Evolutionary conservation across 2,113 vertebrate genomes (phyloP).

Genomic region (Brachionichthys hirsutus): DNA sequence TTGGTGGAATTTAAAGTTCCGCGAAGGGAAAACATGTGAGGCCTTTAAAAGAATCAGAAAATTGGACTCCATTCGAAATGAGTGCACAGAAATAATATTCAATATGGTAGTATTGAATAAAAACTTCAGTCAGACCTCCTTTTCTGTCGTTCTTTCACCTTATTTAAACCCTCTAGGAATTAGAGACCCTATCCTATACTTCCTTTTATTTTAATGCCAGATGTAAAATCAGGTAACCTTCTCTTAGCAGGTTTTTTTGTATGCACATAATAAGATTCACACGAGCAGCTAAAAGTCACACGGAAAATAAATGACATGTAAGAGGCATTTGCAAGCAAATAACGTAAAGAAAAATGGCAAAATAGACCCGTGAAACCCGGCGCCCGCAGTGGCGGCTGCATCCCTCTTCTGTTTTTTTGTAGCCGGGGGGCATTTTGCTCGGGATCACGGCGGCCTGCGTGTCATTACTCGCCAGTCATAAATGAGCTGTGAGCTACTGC

Average conservation of each 20-base stretch:
- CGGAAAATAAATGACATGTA: slow-evolving; percentile 7
- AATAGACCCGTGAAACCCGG: not conserved
- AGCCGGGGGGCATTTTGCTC: slow-evolving; percentile 38
- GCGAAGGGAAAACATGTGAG: too few species aligned
- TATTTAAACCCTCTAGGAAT: not conserved
- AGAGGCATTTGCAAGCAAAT: slow-evolving; percentile 6
- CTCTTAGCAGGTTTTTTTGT: not conserved
- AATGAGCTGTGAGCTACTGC: slow-evolving; percentile 42
- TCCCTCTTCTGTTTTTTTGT: slow-evolving; percentile 24
- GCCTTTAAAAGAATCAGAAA: too few species aligned
- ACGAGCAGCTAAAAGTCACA: slow-evolving; percentile 1
- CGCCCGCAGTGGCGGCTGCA: not conserved
- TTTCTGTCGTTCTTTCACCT: not conserved
- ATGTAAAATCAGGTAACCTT: too few species aligned
- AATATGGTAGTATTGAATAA: too few species aligned
- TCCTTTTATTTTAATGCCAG: too few species aligned
- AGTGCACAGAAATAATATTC: too few species aligned
- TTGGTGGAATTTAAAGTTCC: too few species aligned
- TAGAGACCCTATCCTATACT: too few species aligned
- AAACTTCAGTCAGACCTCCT: not conserved
- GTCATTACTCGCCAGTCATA: slow-evolving; percentile 52
- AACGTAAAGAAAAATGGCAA: slow-evolving; percentile 9
- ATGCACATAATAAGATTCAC: slow-evolving; percentile 3
- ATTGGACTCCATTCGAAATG: too few species aligned
- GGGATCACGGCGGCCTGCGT: slow-evolving; percentile 20